Conservation (phyloP, 2,797 vertebrate species). For the Gallinago stenura region DNA sequence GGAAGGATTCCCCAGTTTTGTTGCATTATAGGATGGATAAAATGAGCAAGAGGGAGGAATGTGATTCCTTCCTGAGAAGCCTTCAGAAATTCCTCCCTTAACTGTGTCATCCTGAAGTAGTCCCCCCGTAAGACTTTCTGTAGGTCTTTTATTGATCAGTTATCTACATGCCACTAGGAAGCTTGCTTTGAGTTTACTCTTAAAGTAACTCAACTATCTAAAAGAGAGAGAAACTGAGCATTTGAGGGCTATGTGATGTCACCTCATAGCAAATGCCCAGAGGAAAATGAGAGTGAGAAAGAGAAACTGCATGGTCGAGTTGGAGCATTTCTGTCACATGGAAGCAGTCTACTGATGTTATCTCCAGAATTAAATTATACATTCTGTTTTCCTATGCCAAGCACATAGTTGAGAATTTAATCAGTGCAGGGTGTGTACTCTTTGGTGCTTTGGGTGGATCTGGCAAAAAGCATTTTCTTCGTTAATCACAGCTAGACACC, state of each 20-base stretch:
- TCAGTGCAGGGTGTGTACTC: constrained; percentile 10
- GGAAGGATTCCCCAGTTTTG: background rate
- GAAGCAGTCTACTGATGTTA: background rate
- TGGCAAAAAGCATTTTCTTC: constrained; percentile 7
- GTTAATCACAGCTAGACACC: background rate
- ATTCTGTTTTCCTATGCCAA: background rate
- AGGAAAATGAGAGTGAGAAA: background rate
- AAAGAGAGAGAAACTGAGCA: background rate
- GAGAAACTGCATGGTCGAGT: background rate
- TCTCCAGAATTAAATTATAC: background rate
- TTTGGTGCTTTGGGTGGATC: background rate
- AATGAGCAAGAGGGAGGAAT: background rate
- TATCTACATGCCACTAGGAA: background rate
- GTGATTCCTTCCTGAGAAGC: background rate
- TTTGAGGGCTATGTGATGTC: background rate
- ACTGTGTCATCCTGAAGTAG: background rate
- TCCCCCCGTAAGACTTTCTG: background rate
- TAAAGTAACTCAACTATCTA: background rate
- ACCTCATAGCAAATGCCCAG: background rate
- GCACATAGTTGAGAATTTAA: constrained; percentile 19
- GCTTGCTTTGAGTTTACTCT: background rate
- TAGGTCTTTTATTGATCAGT: background rate
- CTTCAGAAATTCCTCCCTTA: background rate
- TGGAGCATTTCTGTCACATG: background rate
- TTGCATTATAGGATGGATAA: background rate